phyloP scores from a whole-genome alignment of 2,888 invertebrate genomes.

The Tipula confusa region DNA sequence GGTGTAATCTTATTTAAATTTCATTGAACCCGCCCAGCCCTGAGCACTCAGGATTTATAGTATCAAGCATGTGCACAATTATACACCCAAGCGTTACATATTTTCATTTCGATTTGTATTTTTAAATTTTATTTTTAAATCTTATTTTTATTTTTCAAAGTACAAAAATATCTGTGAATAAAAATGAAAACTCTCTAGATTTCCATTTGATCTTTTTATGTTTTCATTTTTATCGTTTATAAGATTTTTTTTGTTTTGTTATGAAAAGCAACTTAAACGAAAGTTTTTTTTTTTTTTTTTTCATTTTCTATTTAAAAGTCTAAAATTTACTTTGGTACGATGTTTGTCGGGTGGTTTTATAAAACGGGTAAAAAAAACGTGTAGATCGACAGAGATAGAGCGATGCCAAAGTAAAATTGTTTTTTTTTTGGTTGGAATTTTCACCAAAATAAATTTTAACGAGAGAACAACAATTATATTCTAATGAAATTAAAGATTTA shows the following conservation, averaged over 20 bases:
- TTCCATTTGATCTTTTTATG: background rate
- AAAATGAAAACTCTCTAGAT: background rate
- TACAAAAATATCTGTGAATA: background rate
- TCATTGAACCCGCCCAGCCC: too few species aligned
- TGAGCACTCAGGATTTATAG: too few species aligned
- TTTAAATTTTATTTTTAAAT: background rate
- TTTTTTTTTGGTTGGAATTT: background rate
- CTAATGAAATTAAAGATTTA: background rate
- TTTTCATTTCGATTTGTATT: background rate
- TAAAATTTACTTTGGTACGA: background rate
- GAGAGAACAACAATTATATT: background rate
- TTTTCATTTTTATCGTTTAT: background rate
- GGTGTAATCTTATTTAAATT: too few species aligned
- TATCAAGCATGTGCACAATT: too few species aligned
- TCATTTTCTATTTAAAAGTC: background rate
- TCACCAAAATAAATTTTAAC: background rate
- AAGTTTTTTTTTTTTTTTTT: background rate
- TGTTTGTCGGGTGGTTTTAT: background rate
- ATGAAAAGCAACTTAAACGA: background rate
- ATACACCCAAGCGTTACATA: too few species aligned
- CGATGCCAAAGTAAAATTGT: background rate
- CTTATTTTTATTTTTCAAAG: too few species aligned
- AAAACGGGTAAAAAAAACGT: background rate
- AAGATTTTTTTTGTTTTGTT: background rate
- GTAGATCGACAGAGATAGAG: background rate